Percentiles rank a stretch among this genome's conserved stretches.
These are phyloP conservation scores for Cryptocheilus praepositus DNA, from an alignment of 2,888 invertebrate genomes.

Conservation along the genomic window DNA sequence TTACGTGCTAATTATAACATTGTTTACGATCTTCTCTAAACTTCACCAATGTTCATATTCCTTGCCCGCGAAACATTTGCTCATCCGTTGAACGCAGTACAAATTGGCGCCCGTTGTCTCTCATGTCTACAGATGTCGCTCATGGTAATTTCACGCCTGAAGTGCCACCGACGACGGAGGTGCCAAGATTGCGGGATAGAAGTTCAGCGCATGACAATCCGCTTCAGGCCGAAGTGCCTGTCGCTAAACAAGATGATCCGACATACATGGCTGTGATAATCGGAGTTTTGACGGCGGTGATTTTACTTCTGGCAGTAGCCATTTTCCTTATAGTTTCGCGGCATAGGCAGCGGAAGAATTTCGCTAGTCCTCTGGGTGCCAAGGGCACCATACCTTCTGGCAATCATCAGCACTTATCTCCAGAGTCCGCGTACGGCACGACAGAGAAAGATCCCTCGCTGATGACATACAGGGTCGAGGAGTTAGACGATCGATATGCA, in stretches of 20 bases:
- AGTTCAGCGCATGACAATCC: slow-evolving; percentile 65
- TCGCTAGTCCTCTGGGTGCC: slow-evolving; percentile 75
- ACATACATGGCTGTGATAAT: slow-evolving; percentile 78
- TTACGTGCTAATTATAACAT: too few species aligned
- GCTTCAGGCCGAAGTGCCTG: slow-evolving; percentile 70
- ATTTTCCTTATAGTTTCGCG: slow-evolving; percentile 77
- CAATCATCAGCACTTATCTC: slow-evolving; percentile 74
- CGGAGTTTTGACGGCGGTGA: slow-evolving; percentile 78
- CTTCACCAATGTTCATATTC: slow-evolving; percentile 4
- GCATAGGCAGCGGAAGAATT: slow-evolving; percentile 76
- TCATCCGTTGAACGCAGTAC: not conserved
- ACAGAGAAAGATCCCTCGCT: slow-evolving; percentile 77
- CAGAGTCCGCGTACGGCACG: slow-evolving; percentile 77
- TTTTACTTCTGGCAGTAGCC: slow-evolving; percentile 77
- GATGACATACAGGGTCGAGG: slow-evolving; percentile 78
- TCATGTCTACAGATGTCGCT: slow-evolving; percentile 75
- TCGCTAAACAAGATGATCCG: slow-evolving; percentile 76
- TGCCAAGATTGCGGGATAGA: slow-evolving; percentile 66
- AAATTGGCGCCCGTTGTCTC: not conserved
- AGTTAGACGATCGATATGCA: slow-evolving; percentile 77
- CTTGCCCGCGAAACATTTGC: not conserved
- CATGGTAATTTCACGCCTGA: slow-evolving; percentile 79
- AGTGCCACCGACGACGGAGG: slow-evolving; percentile 72
- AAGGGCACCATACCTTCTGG: slow-evolving; percentile 74
- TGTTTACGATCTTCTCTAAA: too few species aligned